Evolutionary conservation across 2,113 vertebrate species (phyloP).

Genomic region (Conger conger): DNA sequence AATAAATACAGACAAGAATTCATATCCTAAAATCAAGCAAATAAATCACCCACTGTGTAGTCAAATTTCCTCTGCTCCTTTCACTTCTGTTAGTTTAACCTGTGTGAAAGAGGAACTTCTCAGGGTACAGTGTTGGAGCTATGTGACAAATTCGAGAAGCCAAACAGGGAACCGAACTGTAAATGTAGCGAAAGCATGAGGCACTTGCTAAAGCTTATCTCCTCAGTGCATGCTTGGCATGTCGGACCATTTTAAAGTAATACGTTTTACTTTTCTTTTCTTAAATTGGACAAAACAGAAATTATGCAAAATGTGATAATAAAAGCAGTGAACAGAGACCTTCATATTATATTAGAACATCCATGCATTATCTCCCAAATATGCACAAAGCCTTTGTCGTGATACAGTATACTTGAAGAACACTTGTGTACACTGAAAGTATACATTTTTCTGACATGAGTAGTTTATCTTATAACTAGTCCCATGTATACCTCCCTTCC

Average conservation of each 20-base stretch:
- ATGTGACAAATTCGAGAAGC: neutral
- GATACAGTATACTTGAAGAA: too few relatives aligned
- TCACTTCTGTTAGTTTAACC: neutral
- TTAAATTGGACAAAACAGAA: neutral
- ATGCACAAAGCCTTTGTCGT: too few relatives aligned
- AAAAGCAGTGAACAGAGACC: too few relatives aligned
- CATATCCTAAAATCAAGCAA: neutral
- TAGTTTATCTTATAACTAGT: neutral
- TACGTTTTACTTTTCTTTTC: too few relatives aligned
- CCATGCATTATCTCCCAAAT: too few relatives aligned
- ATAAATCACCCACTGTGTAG: neutral
- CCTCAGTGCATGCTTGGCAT: neutral
- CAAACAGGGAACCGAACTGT: neutral
- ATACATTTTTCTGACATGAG: too few relatives aligned
- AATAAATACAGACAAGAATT: slow-evolving; percentile 26
- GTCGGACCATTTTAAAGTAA: neutral
- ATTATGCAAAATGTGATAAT: neutral
- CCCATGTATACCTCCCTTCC: neutral
- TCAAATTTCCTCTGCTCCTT: neutral
- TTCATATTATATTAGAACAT: too few relatives aligned
- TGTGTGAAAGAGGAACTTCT: slow-evolving; percentile 31
- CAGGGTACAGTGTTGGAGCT: neutral
- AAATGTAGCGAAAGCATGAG: neutral
- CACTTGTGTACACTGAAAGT: too few relatives aligned
- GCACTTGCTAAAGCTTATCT: neutral